Evolutionary conservation across 1,140 invertebrate species (phyloP).

Genomic region (Saxidomus purpurata): DNA sequence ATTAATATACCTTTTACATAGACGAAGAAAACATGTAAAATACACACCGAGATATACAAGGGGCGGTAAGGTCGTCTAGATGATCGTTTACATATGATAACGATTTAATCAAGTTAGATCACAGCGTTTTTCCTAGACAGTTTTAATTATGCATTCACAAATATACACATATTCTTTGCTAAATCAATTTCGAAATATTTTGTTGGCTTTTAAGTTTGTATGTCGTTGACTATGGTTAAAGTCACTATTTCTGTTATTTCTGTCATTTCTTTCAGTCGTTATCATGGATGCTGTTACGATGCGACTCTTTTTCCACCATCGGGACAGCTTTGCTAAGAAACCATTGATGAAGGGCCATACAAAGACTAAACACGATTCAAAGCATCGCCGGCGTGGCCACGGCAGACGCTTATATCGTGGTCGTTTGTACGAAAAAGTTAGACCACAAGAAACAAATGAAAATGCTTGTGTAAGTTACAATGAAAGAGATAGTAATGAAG

Average conservation of each 20-base stretch:
- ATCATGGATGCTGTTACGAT: neutral
- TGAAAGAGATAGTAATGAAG: neutral
- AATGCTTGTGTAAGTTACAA: neutral
- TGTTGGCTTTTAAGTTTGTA: too few species aligned
- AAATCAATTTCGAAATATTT: too few species aligned
- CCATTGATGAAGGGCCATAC: neutral
- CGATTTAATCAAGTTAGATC: neutral
- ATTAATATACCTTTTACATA: constrained; percentile 91
- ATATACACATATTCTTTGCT: neutral
- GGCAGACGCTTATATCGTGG: neutral
- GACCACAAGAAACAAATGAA: neutral
- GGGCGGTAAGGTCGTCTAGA: constrained; percentile 35
- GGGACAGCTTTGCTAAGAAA: neutral
- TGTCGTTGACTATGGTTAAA: too few species aligned
- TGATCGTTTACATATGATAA: neutral
- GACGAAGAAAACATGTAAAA: constrained; percentile 45
- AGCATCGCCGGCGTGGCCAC: neutral
- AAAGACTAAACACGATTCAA: neutral
- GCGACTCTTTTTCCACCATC: neutral
- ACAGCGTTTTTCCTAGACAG: neutral
- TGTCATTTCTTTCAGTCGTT: neutral
- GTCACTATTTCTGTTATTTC: too few species aligned
- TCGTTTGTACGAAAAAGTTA: neutral
- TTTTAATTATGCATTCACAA: neutral
- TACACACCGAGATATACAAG: constrained; percentile 34